Conservation (phyloP, 2,113 vertebrate genomes). For the Varanus salvator region DNA sequence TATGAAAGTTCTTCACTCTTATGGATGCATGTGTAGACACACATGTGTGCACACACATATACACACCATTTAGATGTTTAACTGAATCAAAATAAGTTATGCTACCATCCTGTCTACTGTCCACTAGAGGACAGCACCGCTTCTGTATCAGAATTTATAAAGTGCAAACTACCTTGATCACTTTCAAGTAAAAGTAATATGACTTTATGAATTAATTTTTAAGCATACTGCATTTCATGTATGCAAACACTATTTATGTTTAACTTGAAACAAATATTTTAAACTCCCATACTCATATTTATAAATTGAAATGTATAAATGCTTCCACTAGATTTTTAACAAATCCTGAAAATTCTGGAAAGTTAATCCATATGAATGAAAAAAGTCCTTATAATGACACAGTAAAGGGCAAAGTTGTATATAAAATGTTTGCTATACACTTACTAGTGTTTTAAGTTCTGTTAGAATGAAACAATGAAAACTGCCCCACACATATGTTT, state of each 20-base stretch:
- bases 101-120: slow-evolving; percentile 33
- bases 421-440: not conserved
- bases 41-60: not conserved
- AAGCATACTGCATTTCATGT: slow-evolving; percentile 47
- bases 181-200: slow-evolving; percentile 70
- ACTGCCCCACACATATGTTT: not conserved
- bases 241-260: slow-evolving; percentile 53
- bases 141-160: slow-evolving; percentile 78
- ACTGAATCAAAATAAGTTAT: slow-evolving; percentile 40
- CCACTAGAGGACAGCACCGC: slow-evolving; percentile 95
- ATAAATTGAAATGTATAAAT: slow-evolving; percentile 57
- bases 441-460: slow-evolving; percentile 14
- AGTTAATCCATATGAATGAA: not conserved
- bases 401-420: not conserved
- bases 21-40: not conserved
- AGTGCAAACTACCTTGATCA: slow-evolving; percentile 51
- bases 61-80: slow-evolving; percentile 8
- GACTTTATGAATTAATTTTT: slow-evolving; percentile 54
- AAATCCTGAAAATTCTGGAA: not conserved
- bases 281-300: slow-evolving; percentile 37
- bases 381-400: not conserved
- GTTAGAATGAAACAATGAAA: not conserved
- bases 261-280: slow-evolving; percentile 33
- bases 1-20: not conserved
- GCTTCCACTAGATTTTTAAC: slow-evolving; percentile 46